Evolutionary conservation across 2,797 vertebrate species (phyloP).

Genomic region (Sternarchorhynchus goeldii): DNA sequence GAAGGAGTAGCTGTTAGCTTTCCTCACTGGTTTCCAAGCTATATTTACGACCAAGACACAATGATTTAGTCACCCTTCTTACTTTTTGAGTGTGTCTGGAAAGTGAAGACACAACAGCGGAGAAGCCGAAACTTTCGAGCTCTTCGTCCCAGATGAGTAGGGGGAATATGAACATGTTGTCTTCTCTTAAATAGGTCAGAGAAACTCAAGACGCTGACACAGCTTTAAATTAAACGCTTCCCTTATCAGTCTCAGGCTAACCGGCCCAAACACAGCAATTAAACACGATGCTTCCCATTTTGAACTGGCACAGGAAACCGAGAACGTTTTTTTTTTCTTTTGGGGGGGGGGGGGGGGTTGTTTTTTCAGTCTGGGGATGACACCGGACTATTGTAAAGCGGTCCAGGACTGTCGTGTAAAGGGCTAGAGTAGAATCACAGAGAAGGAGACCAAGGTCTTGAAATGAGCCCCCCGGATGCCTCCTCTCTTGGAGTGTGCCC

Average conservation of each 20-base stretch:
- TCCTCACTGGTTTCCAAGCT: background rate
- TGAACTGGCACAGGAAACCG: too few relatives aligned
- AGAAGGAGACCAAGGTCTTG: constrained; percentile 36
- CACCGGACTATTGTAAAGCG: background rate
- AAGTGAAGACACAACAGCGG: constrained; percentile 8
- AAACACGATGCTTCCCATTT: background rate
- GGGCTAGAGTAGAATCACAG: background rate
- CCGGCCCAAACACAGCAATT: background rate
- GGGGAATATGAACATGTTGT: too few relatives aligned
- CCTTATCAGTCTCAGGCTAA: too few relatives aligned
- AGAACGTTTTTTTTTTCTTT: too few relatives aligned
- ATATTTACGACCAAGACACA: constrained; percentile 1
- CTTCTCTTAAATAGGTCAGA: too few relatives aligned
- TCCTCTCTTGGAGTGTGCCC: constrained; percentile 39
- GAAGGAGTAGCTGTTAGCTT: background rate
- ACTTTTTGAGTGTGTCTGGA: constrained; percentile 13
- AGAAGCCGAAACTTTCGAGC: constrained; percentile 18
- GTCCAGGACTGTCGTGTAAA: background rate
- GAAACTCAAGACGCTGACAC: too few relatives aligned
- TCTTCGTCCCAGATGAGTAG: constrained; percentile 1
- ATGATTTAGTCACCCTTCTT: constrained; percentile 13
- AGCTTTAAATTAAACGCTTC: too few relatives aligned
- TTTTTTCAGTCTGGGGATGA: background rate
- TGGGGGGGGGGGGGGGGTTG: too few relatives aligned
- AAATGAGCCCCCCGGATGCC: constrained; percentile 24